Percentiles rank a stretch among this genome's conserved stretches.
These are phyloP conservation scores for Euborellia annulipes DNA, from an alignment of 1,140 invertebrate species.

Conservation along the genomic window DNA sequence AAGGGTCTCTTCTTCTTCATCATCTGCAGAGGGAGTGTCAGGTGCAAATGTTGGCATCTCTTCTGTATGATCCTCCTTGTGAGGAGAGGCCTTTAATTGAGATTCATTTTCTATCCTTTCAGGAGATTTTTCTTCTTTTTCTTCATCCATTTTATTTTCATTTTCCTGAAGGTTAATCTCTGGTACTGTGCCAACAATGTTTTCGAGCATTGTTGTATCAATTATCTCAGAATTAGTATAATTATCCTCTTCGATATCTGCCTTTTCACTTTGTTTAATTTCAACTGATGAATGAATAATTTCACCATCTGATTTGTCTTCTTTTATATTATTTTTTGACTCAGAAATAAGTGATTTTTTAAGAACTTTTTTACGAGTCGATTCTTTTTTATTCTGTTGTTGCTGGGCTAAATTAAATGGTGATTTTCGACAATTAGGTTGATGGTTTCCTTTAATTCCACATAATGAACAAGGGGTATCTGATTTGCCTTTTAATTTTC, in stretches of 20 bases:
- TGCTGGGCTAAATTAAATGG: not conserved
- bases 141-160: too few relatives aligned
- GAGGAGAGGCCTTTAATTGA: too few relatives aligned
- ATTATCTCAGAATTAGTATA: not conserved
- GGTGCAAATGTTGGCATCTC: too few relatives aligned
- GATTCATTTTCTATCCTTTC: too few relatives aligned
- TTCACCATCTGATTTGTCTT: not conserved
- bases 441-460: constrained; percentile 21
- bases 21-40: not conserved
- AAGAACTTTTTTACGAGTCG: not conserved
- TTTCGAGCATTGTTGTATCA: too few relatives aligned
- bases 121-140: too few relatives aligned
- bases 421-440: constrained; percentile 21
- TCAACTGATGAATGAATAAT: constrained; percentile 25
- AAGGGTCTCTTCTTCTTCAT: constrained; percentile 12
- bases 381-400: constrained; percentile 20
- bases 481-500: not conserved
- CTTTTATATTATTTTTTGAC: constrained; percentile 1
- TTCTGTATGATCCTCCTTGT: too few relatives aligned
- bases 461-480: constrained; percentile 24
- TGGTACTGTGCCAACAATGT: too few relatives aligned
- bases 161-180: too few relatives aligned
- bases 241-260: constrained; percentile 12
- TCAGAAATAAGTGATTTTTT: too few relatives aligned
- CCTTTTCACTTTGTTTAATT: constrained; percentile 21